Conservation (phyloP, 2,113 vertebrate species). For the Meles meles region DNA sequence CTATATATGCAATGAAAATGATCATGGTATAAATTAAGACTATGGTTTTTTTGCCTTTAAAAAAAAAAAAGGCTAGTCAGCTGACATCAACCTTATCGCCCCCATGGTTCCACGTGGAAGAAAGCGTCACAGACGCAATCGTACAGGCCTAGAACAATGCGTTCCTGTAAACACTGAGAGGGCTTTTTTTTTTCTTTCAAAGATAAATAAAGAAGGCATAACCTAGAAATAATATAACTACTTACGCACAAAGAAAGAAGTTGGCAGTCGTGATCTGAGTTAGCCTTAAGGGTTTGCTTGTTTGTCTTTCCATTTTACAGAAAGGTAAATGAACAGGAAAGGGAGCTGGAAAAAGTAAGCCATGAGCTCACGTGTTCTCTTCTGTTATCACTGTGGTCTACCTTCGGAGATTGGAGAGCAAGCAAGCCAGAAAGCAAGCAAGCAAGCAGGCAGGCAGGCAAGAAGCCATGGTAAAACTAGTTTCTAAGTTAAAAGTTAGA, state of each 20-base stretch:
- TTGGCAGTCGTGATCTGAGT: not conserved
- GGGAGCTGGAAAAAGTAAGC: not conserved
- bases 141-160: constrained; percentile 11
- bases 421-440: not conserved
- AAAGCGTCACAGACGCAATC: not conserved
- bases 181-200: not conserved
- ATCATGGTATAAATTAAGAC: not conserved
- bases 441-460: not conserved
- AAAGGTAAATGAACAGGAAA: not conserved
- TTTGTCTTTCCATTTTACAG: constrained; percentile 57
- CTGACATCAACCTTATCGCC: not conserved
- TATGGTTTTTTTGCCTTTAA: not conserved
- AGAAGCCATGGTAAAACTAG: not conserved
- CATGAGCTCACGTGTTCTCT: rapidly evolving
- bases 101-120: not conserved
- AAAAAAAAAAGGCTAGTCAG: not conserved
- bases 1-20: not conserved
- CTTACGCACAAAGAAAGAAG: constrained; percentile 35
- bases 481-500: not conserved
- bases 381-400: rapidly evolving
- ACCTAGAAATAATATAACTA: constrained; percentile 18
- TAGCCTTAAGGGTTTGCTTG: not conserved
- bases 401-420: not conserved
- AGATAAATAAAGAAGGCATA: constrained; percentile 48
- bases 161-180: constrained; percentile 18